phyloP scores from a whole-genome alignment of 2,888 invertebrate species.

The Cryptus armator region DNA sequence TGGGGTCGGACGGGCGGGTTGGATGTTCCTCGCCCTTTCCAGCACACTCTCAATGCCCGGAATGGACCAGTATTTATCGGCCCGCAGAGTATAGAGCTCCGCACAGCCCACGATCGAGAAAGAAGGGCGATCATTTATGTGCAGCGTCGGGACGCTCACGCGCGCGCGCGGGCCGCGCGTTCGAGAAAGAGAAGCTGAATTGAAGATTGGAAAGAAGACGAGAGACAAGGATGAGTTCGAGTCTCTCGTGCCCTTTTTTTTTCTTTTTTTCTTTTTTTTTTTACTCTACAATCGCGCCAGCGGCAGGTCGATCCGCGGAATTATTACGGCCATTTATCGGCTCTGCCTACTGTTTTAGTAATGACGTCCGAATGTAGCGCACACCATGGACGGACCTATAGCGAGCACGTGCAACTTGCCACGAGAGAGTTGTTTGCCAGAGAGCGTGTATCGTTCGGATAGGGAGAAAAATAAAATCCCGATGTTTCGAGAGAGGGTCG shows the following conservation, averaged over 20 bases:
- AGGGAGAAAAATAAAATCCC: constrained; percentile 46
- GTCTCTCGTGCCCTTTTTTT: constrained; percentile 55
- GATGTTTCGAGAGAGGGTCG: constrained; percentile 11
- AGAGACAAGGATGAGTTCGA: constrained; percentile 55
- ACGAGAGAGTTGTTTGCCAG: constrained; percentile 47
- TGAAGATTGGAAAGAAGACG: constrained; percentile 43
- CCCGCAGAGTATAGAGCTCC: constrained; percentile 83
- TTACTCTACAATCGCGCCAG: constrained; percentile 81
- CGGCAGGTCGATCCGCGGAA: constrained; percentile 74
- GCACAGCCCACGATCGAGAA: constrained; percentile 73
- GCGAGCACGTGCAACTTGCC: constrained; percentile 64
- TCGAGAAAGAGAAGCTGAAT: constrained; percentile 26
- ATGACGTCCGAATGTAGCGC: constrained; percentile 77
- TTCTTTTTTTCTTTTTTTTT: constrained; percentile 75
- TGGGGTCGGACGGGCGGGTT: constrained; percentile 53
- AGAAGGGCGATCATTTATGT: constrained; percentile 83
- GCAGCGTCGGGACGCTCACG: constrained; percentile 64
- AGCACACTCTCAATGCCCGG: constrained; percentile 75
- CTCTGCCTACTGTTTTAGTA: constrained; percentile 81
- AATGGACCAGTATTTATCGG: constrained; percentile 84
- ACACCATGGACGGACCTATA: constrained; percentile 42
- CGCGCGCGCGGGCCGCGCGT: constrained; percentile 41
- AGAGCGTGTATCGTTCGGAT: not conserved
- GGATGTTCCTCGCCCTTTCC: constrained; percentile 45
- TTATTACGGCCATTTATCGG: constrained; percentile 83